Base-by-base conservation (phyloP, 2,797 vertebrate genomes). In the Oreochromis mossambicus region DNA sequence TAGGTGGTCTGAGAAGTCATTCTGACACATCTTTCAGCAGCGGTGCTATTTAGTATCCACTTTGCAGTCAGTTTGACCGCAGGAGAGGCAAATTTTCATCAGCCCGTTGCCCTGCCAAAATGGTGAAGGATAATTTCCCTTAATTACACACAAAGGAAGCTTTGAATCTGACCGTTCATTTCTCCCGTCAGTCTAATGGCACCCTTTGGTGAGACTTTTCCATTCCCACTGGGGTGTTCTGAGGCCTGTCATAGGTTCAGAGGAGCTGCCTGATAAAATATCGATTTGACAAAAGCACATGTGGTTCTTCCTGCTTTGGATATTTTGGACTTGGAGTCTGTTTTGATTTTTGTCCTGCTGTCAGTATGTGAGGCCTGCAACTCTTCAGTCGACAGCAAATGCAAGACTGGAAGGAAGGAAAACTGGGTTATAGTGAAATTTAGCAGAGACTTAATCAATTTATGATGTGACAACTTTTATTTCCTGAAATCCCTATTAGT, bases 81-180 rank as follows among this genome's bases (percentile, higher is more conserved):
- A 50, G 82, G 19, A 3, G 52, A 83, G 70, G 78, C 63, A 75
- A 2, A 88, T 88, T 87, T 90, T 88, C 83, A 87, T 91, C 89
- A 91, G 85, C 80, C 81, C 8, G 10, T 19, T 77, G 86, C 86
- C 81, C 86, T 89, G 88, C 87, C 89, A 87, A 81, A 90, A 87
- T 66, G 81, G 79, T 89, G 88, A 89, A 87, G 84, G 92, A 92
- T 94, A 91, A 95, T 95, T 93, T 92, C 80, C 89, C 79, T 77
- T 94, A 94, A 95, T 95, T 92, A 92, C 86, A 87, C 90, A 93
- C 87, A 87, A 92, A 93, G 91, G 92, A 91, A 91, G 86, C 85
- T 86, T 82, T 77, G 81, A 87, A 87, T 91, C 70, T 75, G 80
- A 86, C 87, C 79, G 17, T 79, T 86, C 85, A 83, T 85, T 91